A percentile compares a stretch with the other conserved stretches of the same genome.
These are phyloP conservation scores for Schlechtendalia chinensis DNA, from an alignment of 1,140 invertebrate species.

Conservation along the genomic window DNA sequence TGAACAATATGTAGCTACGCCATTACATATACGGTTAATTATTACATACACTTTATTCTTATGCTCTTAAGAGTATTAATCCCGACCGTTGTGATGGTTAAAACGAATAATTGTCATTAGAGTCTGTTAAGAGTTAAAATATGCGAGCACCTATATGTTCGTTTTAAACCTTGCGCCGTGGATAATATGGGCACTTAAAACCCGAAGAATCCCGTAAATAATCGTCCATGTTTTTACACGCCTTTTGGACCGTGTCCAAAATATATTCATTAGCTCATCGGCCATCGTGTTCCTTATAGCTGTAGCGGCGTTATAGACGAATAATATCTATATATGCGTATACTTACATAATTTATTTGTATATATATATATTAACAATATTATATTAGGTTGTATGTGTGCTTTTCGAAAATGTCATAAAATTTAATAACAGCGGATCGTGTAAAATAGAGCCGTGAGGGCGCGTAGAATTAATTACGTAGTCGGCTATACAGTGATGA, in stretches of 20 bases:
- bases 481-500: background rate
- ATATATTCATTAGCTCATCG: slow-evolving; percentile 46
- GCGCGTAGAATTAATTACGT: slow-evolving; percentile 32
- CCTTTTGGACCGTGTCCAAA: slow-evolving; percentile 31
- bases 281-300: background rate
- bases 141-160: background rate
- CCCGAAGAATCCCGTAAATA: slow-evolving; percentile 14
- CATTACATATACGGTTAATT: slow-evolving; percentile 1
- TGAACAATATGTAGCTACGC: background rate
- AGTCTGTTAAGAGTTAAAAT: slow-evolving; percentile 12
- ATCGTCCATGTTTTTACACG: slow-evolving; percentile 14
- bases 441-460: slow-evolving; percentile 4
- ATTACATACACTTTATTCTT: background rate
- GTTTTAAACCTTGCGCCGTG: slow-evolving; percentile 7
- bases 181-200: slow-evolving; percentile 8
- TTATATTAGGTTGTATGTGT: background rate
- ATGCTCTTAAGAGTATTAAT: background rate
- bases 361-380: background rate
- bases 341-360: background rate
- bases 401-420: slow-evolving; percentile 11
- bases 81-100: background rate
- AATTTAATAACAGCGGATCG: slow-evolving; percentile 14
- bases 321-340: background rate
- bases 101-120: slow-evolving; percentile 13
- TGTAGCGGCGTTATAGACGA: background rate